A percentile compares a stretch with the other conserved stretches of the same genome.
phyloP scores from a whole-genome alignment of 2,113 vertebrate genomes.

The Cyanocitta stelleri region DNA sequence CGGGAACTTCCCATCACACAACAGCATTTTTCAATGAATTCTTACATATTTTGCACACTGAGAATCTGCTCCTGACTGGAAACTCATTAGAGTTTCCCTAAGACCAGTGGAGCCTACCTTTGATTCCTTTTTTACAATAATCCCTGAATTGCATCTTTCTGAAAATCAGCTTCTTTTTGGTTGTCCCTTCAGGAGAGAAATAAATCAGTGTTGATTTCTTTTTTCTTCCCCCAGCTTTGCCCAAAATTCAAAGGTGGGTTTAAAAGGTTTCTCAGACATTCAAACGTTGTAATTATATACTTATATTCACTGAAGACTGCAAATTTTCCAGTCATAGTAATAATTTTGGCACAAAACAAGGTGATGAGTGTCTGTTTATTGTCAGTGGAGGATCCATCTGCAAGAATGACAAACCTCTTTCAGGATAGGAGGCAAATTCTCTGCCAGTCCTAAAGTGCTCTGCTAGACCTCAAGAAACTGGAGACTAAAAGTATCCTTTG shows the following conservation, averaged over 20 bases:
- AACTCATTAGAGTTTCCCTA: neutral
- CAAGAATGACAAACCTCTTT: neutral
- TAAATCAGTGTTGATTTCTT: neutral
- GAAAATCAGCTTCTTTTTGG: neutral
- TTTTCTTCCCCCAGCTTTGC: neutral
- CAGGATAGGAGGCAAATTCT: neutral
- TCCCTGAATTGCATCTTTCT: neutral
- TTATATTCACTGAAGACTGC: neutral
- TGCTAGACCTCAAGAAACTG: neutral
- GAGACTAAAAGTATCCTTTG: neutral
- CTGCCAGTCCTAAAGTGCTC: neutral
- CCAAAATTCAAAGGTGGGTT: neutral
- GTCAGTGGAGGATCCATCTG: neutral
- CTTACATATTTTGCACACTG: neutral
- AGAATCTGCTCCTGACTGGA: neutral
- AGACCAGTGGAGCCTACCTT: neutral
- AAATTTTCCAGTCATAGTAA: neutral
- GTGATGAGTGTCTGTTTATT: neutral
- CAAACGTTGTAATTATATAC: neutral
- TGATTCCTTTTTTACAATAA: neutral
- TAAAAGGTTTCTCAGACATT: neutral
- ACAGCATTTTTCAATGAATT: neutral
- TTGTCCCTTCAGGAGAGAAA: neutral
- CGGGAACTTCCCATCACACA: neutral
- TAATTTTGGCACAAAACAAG: neutral